Evolutionary conservation across 2,113 vertebrate species (phyloP).

Genomic region (Paracyprichromis sp.): DNA sequence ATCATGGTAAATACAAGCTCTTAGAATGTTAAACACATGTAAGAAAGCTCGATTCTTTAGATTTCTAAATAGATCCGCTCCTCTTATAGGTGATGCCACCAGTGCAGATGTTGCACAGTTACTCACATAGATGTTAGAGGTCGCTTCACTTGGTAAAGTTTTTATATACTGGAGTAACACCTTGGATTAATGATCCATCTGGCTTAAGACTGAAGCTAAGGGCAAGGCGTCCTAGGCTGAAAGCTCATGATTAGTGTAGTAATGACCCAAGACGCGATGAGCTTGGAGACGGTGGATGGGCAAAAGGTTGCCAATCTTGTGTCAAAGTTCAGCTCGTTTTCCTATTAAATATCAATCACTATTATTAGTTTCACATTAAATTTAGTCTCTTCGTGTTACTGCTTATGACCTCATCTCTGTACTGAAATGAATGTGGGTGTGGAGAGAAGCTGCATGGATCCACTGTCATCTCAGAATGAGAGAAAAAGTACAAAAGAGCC

Average conservation of each 20-base stretch:
- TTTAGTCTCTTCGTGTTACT: not conserved
- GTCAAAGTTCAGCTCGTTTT: not conserved
- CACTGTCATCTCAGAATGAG: not conserved
- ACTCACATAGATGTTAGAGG: not conserved
- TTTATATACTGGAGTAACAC: not conserved
- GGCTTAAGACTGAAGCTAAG: not conserved
- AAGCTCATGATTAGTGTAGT: not conserved
- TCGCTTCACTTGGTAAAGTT: not conserved
- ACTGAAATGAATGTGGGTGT: not conserved
- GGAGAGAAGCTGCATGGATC: not conserved
- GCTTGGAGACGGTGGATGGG: not conserved
- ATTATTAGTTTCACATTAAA: accelerated
- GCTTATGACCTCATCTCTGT: not conserved
- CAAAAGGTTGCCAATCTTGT: not conserved
- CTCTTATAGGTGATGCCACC: not conserved
- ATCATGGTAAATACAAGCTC: not conserved
- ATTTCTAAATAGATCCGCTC: accelerated
- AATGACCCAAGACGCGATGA: not conserved
- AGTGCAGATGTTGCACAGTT: not conserved
- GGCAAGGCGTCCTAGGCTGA: not conserved
- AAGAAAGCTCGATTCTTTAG: not conserved
- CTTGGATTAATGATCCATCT: not conserved
- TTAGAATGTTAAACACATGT: not conserved
- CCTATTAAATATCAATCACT: not conserved
- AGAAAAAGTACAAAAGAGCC: not conserved